Conservation (phyloP, 2,113 vertebrate genomes). For the Tylochromis polylepis region DNA sequence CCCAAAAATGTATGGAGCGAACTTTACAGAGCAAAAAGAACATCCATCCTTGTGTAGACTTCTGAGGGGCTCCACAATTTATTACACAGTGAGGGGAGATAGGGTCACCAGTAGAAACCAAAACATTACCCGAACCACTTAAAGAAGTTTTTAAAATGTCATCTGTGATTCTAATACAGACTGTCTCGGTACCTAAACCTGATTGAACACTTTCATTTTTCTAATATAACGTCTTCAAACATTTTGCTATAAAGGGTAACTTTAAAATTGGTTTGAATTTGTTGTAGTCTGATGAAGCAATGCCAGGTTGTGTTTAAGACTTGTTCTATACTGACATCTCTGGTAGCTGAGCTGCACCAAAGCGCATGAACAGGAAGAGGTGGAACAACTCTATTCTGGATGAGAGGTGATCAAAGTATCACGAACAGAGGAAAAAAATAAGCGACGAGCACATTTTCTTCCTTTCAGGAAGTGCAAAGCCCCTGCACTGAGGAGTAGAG, state of each 20-base stretch:
- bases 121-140: neutral
- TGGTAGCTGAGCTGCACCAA: conserved; percentile 19
- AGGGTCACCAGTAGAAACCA: neutral
- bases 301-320: neutral
- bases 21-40: neutral
- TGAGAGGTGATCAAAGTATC: conserved; percentile 27
- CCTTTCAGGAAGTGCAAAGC: neutral
- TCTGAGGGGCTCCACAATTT: neutral
- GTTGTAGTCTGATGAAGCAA: neutral
- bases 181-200: neutral
- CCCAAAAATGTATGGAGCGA: neutral
- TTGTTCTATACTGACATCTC: neutral
- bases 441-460: neutral
- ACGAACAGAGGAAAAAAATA: neutral
- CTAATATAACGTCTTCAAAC: neutral
- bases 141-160: neutral
- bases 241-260: neutral
- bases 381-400: neutral
- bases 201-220: neutral
- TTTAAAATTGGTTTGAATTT: neutral
- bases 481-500: conserved; percentile 21
- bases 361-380: conserved; percentile 3
- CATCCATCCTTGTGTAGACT: neutral
- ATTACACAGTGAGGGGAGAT: neutral
- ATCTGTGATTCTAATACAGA: neutral